Conservation (phyloP, 2,113 vertebrate species). For the Lamprotornis superbus region DNA sequence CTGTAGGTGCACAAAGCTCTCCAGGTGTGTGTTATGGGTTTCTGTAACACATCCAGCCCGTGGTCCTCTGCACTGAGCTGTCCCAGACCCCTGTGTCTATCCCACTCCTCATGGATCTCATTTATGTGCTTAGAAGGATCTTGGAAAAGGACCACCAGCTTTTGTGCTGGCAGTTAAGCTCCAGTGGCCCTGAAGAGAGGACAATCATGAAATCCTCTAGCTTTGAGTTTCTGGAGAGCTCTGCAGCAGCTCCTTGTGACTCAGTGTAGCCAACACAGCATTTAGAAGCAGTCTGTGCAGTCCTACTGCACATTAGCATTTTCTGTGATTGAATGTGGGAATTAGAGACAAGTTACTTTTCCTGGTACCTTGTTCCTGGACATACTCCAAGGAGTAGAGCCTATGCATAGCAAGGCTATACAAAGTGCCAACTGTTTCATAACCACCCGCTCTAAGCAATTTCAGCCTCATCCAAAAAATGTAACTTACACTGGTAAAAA, state of each 20-base stretch:
- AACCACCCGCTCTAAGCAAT: neutral
- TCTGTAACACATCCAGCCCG: fast-evolving
- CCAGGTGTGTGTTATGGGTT: neutral
- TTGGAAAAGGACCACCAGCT: neutral
- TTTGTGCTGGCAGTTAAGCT: neutral
- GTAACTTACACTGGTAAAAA: neutral
- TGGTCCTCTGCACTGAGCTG: neutral
- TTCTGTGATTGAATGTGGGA: neutral
- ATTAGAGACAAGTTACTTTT: neutral
- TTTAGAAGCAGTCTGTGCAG: neutral
- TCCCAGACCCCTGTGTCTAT: neutral
- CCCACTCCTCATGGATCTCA: neutral
- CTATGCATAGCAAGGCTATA: neutral
- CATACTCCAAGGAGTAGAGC: neutral
- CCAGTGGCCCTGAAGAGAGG: neutral
- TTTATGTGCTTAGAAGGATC: neutral
- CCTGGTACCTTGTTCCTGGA: neutral
- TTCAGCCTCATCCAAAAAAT: neutral
- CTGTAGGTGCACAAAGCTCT: neutral
- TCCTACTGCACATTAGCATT: neutral
- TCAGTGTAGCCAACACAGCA: neutral
- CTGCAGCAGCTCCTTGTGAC: neutral
- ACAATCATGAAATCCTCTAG: neutral
- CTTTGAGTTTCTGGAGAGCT: neutral
- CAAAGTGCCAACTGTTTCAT: neutral